These are phyloP conservation scores for Diachasma alloeum DNA, from an alignment of 1,140 invertebrate genomes.

Conservation along the genomic window DNA sequence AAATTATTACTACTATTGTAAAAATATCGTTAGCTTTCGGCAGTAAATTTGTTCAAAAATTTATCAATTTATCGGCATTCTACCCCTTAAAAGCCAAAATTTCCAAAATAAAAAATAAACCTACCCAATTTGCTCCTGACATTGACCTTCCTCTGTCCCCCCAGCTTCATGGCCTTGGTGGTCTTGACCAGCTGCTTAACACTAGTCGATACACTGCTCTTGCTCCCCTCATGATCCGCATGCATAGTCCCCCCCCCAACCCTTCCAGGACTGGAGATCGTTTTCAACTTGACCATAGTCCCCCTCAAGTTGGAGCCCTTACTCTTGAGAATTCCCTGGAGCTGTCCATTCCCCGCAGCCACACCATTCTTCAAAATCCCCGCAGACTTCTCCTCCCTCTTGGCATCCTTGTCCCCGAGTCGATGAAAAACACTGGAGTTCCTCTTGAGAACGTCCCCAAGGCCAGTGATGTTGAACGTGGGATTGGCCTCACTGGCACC, in stretches of 20 bases:
- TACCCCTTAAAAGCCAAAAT: too few species aligned
- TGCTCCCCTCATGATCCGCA: constrained; percentile 59
- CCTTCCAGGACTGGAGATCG: constrained; percentile 24
- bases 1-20: too few species aligned
- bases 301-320: constrained; percentile 26
- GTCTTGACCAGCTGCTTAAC: constrained; percentile 47
- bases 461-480: constrained; percentile 59
- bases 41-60: too few species aligned
- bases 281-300: constrained; percentile 38
- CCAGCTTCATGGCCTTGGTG: constrained; percentile 42
- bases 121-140: constrained; percentile 55
- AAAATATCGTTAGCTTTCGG: too few species aligned
- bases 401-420: constrained; percentile 57
- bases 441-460: constrained; percentile 54
- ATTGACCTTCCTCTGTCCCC: constrained; percentile 26
- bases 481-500: constrained; percentile 40
- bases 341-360: not conserved
- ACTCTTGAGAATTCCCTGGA: constrained; percentile 54
- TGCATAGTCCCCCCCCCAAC: constrained; percentile 55
- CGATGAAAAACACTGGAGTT: constrained; percentile 59
- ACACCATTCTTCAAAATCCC: constrained; percentile 53
- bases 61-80: too few species aligned
- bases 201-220: constrained; percentile 43
- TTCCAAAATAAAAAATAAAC: not conserved
- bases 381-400: constrained; percentile 38